These are phyloP conservation scores for Clarias gariepinus DNA, from an alignment of 2,113 vertebrate species.

Conservation along the genomic window DNA sequence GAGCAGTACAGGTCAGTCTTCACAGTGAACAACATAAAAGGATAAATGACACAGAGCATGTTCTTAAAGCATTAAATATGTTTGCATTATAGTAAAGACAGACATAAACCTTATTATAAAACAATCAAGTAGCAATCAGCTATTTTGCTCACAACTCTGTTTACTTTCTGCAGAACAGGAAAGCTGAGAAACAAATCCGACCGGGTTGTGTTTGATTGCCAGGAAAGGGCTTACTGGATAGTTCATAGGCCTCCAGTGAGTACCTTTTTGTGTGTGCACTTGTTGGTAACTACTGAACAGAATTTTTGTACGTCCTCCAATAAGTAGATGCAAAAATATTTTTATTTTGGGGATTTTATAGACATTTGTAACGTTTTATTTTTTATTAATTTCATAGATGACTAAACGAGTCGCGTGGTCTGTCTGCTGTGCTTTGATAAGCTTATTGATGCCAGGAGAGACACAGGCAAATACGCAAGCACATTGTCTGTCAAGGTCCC, in stretches of 20 bases:
- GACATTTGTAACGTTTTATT: no score
- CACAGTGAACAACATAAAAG: background rate
- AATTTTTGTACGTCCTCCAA: no score
- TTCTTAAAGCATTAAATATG: background rate
- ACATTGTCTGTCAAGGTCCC: no score
- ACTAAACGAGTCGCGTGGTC: no score
- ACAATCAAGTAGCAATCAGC: background rate
- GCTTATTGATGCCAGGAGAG: no score
- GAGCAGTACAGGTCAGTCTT: slow-evolving; percentile 88
- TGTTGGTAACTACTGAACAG: background rate
- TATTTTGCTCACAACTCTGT: background rate
- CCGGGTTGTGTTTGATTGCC: slow-evolving; percentile 88
- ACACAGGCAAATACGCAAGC: no score
- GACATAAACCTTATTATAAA: background rate
- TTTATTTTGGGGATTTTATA: no score
- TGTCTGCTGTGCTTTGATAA: no score
- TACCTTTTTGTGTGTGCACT: background rate
- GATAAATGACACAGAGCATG: background rate
- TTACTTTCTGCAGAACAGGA: slow-evolving; percentile 75
- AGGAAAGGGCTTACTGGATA: slow-evolving; percentile 96
- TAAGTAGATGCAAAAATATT: no score
- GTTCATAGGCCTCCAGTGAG: slow-evolving; percentile 88
- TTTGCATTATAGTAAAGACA: background rate
- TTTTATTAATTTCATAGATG: no score
- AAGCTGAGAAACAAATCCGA: slow-evolving; percentile 87